Conservation (phyloP, 2,888 invertebrate species). For the Amblyteles armatorius region DNA sequence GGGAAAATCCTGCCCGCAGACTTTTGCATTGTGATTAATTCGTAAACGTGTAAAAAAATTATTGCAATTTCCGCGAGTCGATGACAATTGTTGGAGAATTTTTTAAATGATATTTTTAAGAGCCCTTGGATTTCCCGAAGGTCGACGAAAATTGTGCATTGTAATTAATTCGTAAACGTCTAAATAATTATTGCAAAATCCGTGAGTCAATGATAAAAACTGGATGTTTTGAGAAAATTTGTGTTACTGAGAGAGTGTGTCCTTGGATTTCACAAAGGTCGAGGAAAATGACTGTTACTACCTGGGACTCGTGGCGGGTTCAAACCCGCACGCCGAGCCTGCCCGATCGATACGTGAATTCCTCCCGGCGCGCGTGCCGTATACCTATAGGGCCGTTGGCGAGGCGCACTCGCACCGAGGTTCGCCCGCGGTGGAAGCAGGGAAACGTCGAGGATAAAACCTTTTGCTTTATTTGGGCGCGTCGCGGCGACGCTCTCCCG, state of each 20-base stretch:
- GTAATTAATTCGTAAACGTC: no score
- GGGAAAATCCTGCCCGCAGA: no score
- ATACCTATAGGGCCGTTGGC: constrained; percentile 46
- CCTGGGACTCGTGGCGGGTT: constrained; percentile 25
- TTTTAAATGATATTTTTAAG: no score
- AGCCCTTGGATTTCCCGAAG: no score
- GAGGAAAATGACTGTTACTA: constrained; percentile 27
- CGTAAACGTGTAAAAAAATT: no score
- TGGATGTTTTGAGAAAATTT: no score
- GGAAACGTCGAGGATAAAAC: constrained; percentile 46
- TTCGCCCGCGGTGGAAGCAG: constrained; percentile 18
- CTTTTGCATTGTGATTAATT: no score
- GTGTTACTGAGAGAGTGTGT: not conserved
- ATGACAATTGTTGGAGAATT: no score
- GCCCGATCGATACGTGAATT: constrained; percentile 57
- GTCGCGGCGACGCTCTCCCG: constrained; percentile 44
- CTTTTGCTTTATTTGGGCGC: constrained; percentile 71
- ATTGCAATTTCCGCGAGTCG: no score
- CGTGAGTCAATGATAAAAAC: no score
- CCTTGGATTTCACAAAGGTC: constrained; percentile 35
- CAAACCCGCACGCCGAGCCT: constrained; percentile 17
- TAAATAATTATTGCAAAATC: no score
- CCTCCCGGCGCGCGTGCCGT: constrained; percentile 10
- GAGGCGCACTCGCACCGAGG: constrained; percentile 39
- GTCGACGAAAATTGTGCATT: no score